Base-by-base conservation (phyloP, 2,888 invertebrate species). In the Agonopterix alstromeriana region DNA sequence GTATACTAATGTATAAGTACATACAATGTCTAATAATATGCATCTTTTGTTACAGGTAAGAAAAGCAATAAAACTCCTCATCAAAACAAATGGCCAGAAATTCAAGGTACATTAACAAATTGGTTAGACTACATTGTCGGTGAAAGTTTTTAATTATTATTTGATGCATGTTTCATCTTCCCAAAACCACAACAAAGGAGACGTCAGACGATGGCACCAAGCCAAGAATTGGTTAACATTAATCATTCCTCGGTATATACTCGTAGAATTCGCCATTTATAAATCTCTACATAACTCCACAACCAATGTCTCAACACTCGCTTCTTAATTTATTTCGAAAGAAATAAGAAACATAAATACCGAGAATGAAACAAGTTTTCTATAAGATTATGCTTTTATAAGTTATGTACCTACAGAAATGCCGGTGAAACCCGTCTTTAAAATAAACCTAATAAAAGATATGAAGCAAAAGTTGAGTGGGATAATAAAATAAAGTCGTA, bases 171-270 rank as follows among this genome's bases (percentile, higher is more conserved):
- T 66, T 67, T 69, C 27, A 27, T 27, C 65, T 64, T 58, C 55
- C n/a, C 50, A 62, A 69, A 71, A 61, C 73, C 71, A 71, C 74
- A 74, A 76, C 73, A 77, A 78, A 73, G 70, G 66, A 61, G 60
- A 54, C 47, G 51, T 67, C 80, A 82, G 60, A 54, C 47, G 51
- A 67, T 81, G 83, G 83, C 82, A 60, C 51, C 27, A 53, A 55
- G 82, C 82, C 82, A 83, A 81, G 57, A 70, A 27, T 69, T 67
- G 52, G 57, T 60, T 53, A 59, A 66, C 68, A 81, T 83, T 75
- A 75, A 82, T 83, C 82, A 82, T 77, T 70, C 67, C 62, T 58
- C 42, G 63, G 65, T 68, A 70, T 69, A 67, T 70, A n/a, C n/a
- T n/a, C n/a, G n/a, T n/a, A 70, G 66, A 73, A 66, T 63, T 63